phyloP scores from a whole-genome alignment of 2,113 vertebrate genomes.

The Chaetodon auriga region DNA sequence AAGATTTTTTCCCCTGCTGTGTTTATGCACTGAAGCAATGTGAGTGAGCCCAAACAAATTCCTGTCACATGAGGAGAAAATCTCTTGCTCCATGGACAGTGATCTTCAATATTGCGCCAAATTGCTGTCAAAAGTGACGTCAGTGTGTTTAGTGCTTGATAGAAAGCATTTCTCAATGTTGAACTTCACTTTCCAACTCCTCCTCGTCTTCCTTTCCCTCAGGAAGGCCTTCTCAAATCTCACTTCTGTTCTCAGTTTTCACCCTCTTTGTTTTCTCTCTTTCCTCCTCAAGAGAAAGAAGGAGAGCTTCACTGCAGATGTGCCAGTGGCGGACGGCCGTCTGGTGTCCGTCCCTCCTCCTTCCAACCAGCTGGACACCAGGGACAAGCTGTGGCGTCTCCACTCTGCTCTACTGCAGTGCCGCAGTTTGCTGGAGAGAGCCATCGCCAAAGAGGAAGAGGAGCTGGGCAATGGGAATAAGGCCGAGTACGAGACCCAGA shows the following conservation, averaged over 20 bases:
- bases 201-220: slow-evolving; percentile 4
- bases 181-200: slow-evolving; percentile 10
- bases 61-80: slow-evolving; percentile 5
- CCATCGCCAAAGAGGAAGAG: slow-evolving; percentile 74
- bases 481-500: slow-evolving; percentile 74
- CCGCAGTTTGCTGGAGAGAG: slow-evolving; percentile 75
- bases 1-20: not conserved
- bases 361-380: slow-evolving; percentile 73
- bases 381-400: slow-evolving; percentile 76
- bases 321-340: slow-evolving; percentile 29
- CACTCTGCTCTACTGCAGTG: slow-evolving; percentile 81
- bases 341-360: slow-evolving; percentile 76
- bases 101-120: not conserved
- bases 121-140: slow-evolving; percentile 12
- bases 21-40: not conserved
- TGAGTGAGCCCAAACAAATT: slow-evolving; percentile 24
- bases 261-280: not conserved
- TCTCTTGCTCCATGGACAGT: slow-evolving; percentile 7
- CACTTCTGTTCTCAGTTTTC: not conserved
- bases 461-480: slow-evolving; percentile 56
- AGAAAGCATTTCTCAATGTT: slow-evolving; percentile 37
- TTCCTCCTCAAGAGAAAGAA: slow-evolving; percentile 68
- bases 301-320: slow-evolving; percentile 65
- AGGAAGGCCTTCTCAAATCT: not conserved
- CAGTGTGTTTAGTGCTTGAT: slow-evolving; percentile 10